Evolutionary conservation across 2,797 vertebrate genomes (phyloP).

Genomic region (Xenentodon cancila): DNA sequence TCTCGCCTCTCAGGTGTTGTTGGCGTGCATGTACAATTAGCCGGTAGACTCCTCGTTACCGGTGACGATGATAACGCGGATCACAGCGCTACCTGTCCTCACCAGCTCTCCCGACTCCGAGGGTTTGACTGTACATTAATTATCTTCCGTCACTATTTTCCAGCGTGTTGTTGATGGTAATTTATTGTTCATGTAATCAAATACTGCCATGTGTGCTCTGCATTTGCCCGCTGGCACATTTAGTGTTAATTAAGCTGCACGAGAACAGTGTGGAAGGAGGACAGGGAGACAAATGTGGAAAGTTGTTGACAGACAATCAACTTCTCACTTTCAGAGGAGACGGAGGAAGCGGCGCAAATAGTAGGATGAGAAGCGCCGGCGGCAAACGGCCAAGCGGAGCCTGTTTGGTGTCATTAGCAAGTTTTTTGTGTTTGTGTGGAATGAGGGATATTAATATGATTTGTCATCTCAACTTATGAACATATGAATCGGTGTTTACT

Average conservation of each 20-base stretch:
- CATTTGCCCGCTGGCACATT: slow-evolving; percentile 74
- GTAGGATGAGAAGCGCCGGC: slow-evolving; percentile 63
- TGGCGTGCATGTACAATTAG: slow-evolving; percentile 55
- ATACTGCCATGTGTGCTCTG: slow-evolving; percentile 73
- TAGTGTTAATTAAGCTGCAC: slow-evolving; percentile 80
- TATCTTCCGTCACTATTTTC: slow-evolving; percentile 69
- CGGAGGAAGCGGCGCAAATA: slow-evolving; percentile 60
- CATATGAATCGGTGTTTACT: slow-evolving; percentile 71
- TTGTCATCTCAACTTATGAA: slow-evolving; percentile 70
- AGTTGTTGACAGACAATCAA: slow-evolving; percentile 86
- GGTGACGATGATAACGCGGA: slow-evolving; percentile 19
- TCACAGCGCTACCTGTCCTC: slow-evolving; percentile 57
- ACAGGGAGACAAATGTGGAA: slow-evolving; percentile 60
- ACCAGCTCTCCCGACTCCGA: slow-evolving; percentile 47
- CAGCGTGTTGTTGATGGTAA: slow-evolving; percentile 82
- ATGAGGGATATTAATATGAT: slow-evolving; percentile 60
- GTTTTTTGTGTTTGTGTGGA: slow-evolving; percentile 43
- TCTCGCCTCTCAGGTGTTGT: slow-evolving; percentile 59
- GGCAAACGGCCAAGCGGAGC: slow-evolving; percentile 68
- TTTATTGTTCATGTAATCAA: slow-evolving; percentile 86
- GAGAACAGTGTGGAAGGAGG: slow-evolving; percentile 62
- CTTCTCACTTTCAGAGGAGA: slow-evolving; percentile 73
- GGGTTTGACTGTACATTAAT: slow-evolving; percentile 77
- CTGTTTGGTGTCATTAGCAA: slow-evolving; percentile 67
- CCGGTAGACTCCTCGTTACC: slow-evolving; percentile 33